Conservation (phyloP, 1,140 invertebrate species). For the Oedothorax gibbosus region DNA sequence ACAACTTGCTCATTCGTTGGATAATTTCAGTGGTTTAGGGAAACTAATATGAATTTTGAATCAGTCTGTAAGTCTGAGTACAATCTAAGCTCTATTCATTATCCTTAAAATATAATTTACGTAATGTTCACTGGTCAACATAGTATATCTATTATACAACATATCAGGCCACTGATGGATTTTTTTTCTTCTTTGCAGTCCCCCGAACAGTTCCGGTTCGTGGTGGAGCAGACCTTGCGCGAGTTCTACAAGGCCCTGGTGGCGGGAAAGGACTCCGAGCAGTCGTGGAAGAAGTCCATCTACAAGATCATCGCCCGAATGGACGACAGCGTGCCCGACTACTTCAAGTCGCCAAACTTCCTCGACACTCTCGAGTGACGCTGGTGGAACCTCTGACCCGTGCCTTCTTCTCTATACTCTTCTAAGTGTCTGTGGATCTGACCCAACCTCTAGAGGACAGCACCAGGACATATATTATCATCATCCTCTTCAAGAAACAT, state of each 20-base stretch:
- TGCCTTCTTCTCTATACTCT: slow-evolving; percentile 34
- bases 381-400: slow-evolving; percentile 51
- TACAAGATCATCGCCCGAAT: slow-evolving; percentile 99
- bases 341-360: slow-evolving; percentile 99
- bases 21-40: too few species aligned
- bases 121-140: too few species aligned
- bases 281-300: slow-evolving; percentile 99
- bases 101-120: too few species aligned
- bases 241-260: slow-evolving; percentile 99
- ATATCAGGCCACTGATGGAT: too few species aligned
- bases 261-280: slow-evolving; percentile 94
- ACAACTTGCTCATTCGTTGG: too few species aligned
- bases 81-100: too few species aligned
- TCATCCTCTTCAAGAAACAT: too few species aligned
- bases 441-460: too few species aligned
- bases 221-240: slow-evolving; percentile 95
- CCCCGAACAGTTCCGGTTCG: slow-evolving; percentile 94
- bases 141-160: too few species aligned
- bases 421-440: not conserved
- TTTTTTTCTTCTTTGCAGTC: slow-evolving; percentile 76
- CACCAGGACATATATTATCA: too few species aligned
- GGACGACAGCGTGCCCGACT: slow-evolving; percentile 98
- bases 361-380: slow-evolving; percentile 93
- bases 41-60: too few species aligned
- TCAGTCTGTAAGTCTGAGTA: too few species aligned